Conservation (phyloP, 1,140 invertebrate species). For the Platyscapa corneri region DNA sequence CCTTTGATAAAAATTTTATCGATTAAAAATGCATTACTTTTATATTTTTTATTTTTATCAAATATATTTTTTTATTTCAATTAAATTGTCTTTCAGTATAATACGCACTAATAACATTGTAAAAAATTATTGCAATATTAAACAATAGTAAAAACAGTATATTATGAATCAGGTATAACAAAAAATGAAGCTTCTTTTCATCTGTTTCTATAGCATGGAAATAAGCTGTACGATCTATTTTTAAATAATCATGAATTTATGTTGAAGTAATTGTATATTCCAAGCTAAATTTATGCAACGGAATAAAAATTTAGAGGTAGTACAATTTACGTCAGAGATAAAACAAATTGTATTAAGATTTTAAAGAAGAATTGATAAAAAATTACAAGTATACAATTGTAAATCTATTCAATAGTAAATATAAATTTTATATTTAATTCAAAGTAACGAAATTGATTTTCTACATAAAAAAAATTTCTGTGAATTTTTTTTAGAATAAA, state of each 20-base stretch:
- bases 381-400: background rate
- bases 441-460: background rate
- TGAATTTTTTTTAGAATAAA: too few relatives aligned
- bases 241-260: background rate
- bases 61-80: too few relatives aligned
- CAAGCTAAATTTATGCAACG: background rate
- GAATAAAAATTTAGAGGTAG: background rate
- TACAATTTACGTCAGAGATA: background rate
- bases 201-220: background rate
- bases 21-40: too few relatives aligned
- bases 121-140: too few relatives aligned
- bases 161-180: too few relatives aligned
- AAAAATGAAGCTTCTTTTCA: background rate
- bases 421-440: background rate
- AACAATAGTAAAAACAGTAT: too few relatives aligned
- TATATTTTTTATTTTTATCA: too few relatives aligned
- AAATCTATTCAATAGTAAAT: background rate
- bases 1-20: too few relatives aligned
- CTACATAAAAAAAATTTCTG: too few relatives aligned
- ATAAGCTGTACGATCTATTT: background rate
- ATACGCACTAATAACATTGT: too few relatives aligned
- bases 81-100: too few relatives aligned
- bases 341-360: constrained; percentile 5
- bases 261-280: background rate
- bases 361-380: background rate